These are phyloP conservation scores for Eidolon helvum DNA, from an alignment of 2,113 vertebrate genomes.

Conservation along the genomic window DNA sequence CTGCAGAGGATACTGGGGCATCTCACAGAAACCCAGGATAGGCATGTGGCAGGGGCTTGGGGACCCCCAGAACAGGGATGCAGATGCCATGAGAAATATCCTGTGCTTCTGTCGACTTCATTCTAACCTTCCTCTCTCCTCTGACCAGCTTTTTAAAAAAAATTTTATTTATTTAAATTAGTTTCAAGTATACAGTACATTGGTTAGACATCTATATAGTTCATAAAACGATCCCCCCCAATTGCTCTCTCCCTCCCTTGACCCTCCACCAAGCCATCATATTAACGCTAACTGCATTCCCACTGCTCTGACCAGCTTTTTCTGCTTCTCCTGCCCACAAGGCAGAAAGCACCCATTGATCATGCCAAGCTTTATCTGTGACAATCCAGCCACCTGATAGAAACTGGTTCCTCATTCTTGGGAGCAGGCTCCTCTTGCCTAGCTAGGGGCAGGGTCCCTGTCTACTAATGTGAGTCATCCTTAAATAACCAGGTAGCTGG, in stretches of 20 bases:
- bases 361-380: background rate
- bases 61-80: no score
- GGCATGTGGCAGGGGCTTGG: background rate
- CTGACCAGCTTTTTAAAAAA: background rate
- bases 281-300: no score
- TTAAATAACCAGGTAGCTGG: background rate
- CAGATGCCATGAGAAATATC: background rate
- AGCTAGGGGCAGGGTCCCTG: background rate
- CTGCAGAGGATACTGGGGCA: background rate
- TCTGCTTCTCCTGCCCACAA: background rate
- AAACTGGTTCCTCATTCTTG: background rate
- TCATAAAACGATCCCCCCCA: no score
- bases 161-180: no score
- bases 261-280: no score
- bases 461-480: background rate
- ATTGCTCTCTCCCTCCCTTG: no score
- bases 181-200: no score
- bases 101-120: background rate
- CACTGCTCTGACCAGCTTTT: no score
- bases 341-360: background rate
- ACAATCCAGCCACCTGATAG: no score
- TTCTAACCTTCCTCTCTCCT: background rate
- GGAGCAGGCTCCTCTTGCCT: background rate
- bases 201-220: no score
- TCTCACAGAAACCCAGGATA: background rate